Percentiles rank a stretch among this genome's conserved stretches.
phyloP scores from a whole-genome alignment of 1,140 invertebrate species.

The Pachyrhynchus sulphureomaculatus region DNA sequence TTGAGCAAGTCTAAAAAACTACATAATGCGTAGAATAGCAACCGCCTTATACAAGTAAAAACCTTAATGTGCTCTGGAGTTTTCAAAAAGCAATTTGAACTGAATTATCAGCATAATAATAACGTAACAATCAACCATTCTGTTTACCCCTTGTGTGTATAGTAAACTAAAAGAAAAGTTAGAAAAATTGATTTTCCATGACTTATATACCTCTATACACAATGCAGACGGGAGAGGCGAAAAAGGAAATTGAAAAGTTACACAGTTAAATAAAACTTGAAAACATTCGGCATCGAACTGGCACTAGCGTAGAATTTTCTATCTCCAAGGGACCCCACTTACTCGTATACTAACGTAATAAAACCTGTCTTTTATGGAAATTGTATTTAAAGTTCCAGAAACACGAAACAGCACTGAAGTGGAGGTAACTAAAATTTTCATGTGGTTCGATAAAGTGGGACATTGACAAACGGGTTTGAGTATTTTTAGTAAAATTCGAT shows the following conservation, averaged over 20 bases:
- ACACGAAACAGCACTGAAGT: slow-evolving; percentile 15
- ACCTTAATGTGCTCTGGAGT: too few species aligned
- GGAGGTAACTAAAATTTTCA: slow-evolving; percentile 9
- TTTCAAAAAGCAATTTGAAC: too few species aligned
- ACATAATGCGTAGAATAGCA: too few species aligned
- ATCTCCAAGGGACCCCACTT: slow-evolving; percentile 29
- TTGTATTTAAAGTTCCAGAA: slow-evolving; percentile 27
- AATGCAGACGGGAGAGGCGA: slow-evolving; percentile 19
- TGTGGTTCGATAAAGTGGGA: neutral
- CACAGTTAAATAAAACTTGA: slow-evolving; percentile 41
- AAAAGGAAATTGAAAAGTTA: slow-evolving; percentile 43
- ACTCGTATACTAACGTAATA: slow-evolving; percentile 34
- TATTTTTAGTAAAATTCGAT: too few species aligned
- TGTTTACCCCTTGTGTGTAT: too few species aligned
- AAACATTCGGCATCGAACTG: slow-evolving; percentile 32
- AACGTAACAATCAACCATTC: too few species aligned
- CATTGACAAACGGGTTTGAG: too few species aligned
- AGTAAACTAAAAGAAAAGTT: slow-evolving; percentile 4
- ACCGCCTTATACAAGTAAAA: too few species aligned
- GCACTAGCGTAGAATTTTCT: slow-evolving; percentile 25
- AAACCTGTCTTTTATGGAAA: slow-evolving; percentile 40
- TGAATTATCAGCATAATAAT: too few species aligned
- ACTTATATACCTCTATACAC: slow-evolving; percentile 4
- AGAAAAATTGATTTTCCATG: slow-evolving; percentile 7
- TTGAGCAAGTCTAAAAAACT: too few species aligned